A percentile compares a stretch with the other conserved stretches of the same genome.
phyloP scores from a whole-genome alignment of 1,140 invertebrate species.

The Hycleus phaleratus region DNA sequence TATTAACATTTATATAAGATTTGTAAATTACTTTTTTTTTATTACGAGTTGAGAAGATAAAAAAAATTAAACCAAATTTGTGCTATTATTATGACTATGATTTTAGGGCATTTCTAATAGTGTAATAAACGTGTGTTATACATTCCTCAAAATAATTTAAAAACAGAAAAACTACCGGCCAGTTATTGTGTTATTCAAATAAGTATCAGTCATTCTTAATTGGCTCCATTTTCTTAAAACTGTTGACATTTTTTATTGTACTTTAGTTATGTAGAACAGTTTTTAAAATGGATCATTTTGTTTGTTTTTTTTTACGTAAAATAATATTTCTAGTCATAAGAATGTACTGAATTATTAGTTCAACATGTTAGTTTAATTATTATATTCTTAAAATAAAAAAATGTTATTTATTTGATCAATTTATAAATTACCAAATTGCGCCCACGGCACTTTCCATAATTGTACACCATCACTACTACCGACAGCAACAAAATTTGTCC shows the following conservation, averaged over 20 bases:
- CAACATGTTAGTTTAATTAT: slow-evolving; percentile 28
- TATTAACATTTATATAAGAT: neutral
- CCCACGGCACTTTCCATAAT: slow-evolving; percentile 35
- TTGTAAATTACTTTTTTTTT: neutral
- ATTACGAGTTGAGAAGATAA: neutral
- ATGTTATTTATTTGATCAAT: slow-evolving; percentile 28
- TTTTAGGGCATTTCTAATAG: neutral
- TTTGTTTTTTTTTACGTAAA: slow-evolving; percentile 8
- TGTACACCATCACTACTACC: slow-evolving; percentile 33
- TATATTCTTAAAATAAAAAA: slow-evolving; percentile 30
- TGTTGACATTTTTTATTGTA: slow-evolving; percentile 3
- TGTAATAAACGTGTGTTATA: neutral
- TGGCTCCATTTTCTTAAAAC: slow-evolving; percentile 9
- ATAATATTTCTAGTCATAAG: slow-evolving; percentile 36
- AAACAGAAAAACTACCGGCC: slow-evolving; percentile 16
- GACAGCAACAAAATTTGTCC: slow-evolving; percentile 28
- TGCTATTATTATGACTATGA: neutral
- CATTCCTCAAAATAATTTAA: slow-evolving; percentile 15
- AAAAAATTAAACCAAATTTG: neutral
- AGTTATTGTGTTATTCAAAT: slow-evolving; percentile 16
- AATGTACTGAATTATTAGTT: slow-evolving; percentile 31
- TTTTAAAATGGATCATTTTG: slow-evolving; percentile 14
- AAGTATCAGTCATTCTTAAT: slow-evolving; percentile 14
- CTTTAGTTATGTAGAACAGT: slow-evolving; percentile 1
- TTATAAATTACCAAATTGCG: slow-evolving; percentile 1